A percentile compares a stretch with the other conserved stretches of the same genome.
These are phyloP conservation scores for Ostrea edulis DNA, from an alignment of 1,140 invertebrate species.

Conservation along the genomic window DNA sequence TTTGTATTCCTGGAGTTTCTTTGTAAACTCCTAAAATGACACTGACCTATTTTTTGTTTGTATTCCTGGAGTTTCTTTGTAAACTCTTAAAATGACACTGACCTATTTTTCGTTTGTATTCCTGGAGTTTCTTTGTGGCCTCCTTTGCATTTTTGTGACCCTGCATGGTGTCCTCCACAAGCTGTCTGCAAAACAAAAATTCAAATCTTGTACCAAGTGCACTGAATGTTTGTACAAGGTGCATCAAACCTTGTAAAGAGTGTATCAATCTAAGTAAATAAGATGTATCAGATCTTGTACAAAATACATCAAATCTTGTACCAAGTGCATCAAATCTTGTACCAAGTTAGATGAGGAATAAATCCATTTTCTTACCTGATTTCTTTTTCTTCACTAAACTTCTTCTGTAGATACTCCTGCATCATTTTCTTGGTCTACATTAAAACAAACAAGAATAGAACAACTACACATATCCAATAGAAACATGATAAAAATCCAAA, in stretches of 20 bases:
- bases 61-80: constrained; percentile 75
- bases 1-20: no score
- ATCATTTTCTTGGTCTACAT: constrained; percentile 72
- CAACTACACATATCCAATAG: no score
- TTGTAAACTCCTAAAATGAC: no score
- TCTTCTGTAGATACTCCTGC: constrained; percentile 74
- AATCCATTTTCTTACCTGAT: constrained; percentile 67
- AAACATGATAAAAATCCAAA: no score
- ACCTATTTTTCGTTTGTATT: constrained; percentile 78
- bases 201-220: not conserved
- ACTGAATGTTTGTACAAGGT: not conserved
- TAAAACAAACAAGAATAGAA: no score
- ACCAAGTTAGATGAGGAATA: no score
- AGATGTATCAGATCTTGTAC: no score
- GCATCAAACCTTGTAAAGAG: no score
- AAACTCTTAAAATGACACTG: constrained; percentile 40
- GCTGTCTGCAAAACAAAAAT: constrained; percentile 59
- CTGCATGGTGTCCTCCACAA: constrained; percentile 77
- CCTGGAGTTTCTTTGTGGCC: constrained; percentile 73
- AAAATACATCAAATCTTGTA: no score
- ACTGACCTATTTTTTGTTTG: constrained; percentile 78
- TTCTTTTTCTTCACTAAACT: constrained; percentile 77
- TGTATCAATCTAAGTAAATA: no score
- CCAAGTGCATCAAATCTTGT: no score
- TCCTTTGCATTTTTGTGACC: constrained; percentile 78